Conservation (phyloP, 2,113 vertebrate genomes). For the Oenanthe melanoleuca region DNA sequence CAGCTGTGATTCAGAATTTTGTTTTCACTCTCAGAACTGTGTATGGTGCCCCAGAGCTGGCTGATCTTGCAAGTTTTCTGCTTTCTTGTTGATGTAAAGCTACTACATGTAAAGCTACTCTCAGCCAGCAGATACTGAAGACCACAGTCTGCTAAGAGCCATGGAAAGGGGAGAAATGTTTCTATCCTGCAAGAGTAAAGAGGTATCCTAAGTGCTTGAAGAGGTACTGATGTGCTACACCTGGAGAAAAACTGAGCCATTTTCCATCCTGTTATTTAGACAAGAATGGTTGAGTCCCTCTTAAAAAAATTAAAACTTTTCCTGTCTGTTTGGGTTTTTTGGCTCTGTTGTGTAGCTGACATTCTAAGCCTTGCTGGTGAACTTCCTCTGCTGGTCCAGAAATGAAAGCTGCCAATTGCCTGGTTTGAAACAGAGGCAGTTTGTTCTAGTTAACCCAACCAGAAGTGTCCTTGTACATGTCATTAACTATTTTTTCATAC, state of each 20-base stretch:
- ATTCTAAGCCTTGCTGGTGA: not conserved
- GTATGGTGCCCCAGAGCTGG: not conserved
- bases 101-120: not conserved
- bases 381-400: not conserved
- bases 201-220: not conserved
- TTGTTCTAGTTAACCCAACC: not conserved
- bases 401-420: not conserved
- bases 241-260: not conserved
- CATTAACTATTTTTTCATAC: not conserved
- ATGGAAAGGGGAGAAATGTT: not conserved
- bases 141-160: not conserved
- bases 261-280: not conserved
- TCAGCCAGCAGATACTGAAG: not conserved
- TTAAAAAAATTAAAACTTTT: not conserved
- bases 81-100: not conserved
- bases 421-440: not conserved
- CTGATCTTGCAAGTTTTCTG: not conserved
- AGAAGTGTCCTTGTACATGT: not conserved
- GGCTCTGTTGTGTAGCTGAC: fast-evolving
- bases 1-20: not conserved
- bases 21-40: not conserved
- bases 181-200: not conserved
- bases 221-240: not conserved
- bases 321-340: not conserved
- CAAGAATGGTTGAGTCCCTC: not conserved